phyloP scores from a whole-genome alignment of 2,888 invertebrate species.

The Tachina fera region DNA sequence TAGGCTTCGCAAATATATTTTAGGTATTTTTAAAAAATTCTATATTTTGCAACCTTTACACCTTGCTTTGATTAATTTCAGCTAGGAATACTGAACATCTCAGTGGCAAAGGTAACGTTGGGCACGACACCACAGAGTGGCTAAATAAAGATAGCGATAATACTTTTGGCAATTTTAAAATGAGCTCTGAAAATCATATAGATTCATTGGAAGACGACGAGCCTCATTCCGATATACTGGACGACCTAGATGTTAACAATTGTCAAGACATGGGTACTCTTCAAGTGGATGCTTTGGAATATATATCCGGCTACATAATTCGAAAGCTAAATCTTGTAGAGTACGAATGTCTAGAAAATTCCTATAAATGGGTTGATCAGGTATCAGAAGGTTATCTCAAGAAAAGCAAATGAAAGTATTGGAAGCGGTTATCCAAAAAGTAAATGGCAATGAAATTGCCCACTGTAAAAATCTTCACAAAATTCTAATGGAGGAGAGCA shows the following conservation, averaged over 20 bases:
- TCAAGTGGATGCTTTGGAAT: conserved; percentile 39
- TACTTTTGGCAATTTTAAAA: too few species aligned
- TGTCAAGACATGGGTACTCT: conserved; percentile 27
- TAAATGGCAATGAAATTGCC: too few species aligned
- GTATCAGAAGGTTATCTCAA: too few species aligned
- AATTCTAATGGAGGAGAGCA: too few species aligned
- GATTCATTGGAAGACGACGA: too few species aligned
- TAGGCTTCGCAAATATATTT: conserved; percentile 35
- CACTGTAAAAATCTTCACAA: too few species aligned
- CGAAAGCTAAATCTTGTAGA: conserved; percentile 34
- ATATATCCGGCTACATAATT: conserved; percentile 35
- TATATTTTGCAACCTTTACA: background rate
- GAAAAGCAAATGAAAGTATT: too few species aligned
- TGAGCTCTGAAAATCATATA: too few species aligned
- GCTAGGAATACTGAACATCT: conserved; percentile 22
- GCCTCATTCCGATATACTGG: too few species aligned
- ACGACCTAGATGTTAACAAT: background rate
- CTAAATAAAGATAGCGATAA: background rate
- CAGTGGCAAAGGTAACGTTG: conserved; percentile 7
- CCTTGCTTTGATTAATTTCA: background rate
- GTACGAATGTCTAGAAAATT: too few species aligned
- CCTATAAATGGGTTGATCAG: too few species aligned
- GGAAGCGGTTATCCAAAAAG: too few species aligned
- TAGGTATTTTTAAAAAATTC: conserved; percentile 24
- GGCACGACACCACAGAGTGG: background rate